These are phyloP conservation scores for Leucosticte australis DNA, from an alignment of 2,113 vertebrate genomes.

Conservation along the genomic window DNA sequence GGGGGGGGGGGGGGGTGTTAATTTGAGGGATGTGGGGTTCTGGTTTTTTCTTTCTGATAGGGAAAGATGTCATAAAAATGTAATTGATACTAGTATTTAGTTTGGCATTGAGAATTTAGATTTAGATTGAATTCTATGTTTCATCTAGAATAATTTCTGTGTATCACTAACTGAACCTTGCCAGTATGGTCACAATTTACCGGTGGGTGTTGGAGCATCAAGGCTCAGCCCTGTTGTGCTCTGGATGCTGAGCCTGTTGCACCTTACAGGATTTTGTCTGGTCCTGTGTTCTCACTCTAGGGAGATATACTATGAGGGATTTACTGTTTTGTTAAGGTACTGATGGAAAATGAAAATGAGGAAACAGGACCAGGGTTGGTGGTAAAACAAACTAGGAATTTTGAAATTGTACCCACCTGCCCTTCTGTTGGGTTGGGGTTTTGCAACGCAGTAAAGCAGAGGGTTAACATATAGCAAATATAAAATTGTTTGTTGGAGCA, in stretches of 20 bases:
- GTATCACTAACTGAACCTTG: not conserved
- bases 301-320: not conserved
- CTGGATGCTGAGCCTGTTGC: not conserved
- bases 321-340: not conserved
- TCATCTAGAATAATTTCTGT: not conserved
- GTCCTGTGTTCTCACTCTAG: not conserved
- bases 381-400: not conserved
- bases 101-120: not conserved
- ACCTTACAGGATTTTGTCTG: not conserved
- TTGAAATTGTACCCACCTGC: not conserved
- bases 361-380: not conserved
- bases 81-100: not conserved
- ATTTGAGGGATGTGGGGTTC: not conserved
- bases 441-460: not conserved
- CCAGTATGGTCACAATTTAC: not conserved
- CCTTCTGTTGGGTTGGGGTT: not conserved
- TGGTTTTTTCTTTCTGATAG: not conserved
- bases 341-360: not conserved
- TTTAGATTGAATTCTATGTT: not conserved
- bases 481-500: not conserved
- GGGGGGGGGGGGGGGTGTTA: rapidly evolving
- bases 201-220: not conserved
- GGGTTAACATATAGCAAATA: not conserved
- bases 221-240: not conserved
- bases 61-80: not conserved